Evolutionary conservation across 1,140 invertebrate species (phyloP), one percentile per base, ranked within the genome.

Genomic region (Lepidurus couesii): DNA sequence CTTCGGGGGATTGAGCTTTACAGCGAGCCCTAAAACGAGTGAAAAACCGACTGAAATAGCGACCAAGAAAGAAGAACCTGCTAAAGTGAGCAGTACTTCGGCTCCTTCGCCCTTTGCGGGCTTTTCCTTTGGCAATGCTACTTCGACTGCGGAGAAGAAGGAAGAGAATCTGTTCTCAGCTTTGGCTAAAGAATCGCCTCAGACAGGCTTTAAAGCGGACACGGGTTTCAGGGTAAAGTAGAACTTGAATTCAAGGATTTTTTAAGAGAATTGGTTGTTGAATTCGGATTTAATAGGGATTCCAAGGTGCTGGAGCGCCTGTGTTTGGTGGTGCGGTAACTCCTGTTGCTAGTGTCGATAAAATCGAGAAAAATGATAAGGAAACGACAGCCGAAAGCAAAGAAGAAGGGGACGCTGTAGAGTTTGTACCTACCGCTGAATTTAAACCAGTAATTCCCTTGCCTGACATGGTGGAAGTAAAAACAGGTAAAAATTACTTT

Each of bases 391-490:
- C 80, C 74, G 77, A 80, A 53, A 42, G 0, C 10, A 75, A 73
- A 84, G 75, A 84, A 21, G 78, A 79, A 42, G 83, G 85, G 13
- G 85, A 85, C 75, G 84, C 82, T 0, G 83, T 81, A 44, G 91
- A 92, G 42, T 93, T 90, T 87, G 90, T 90, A 80, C 90, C 92
- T 1, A 90, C 89, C 77, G 89, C 88, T 21, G 89, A 92, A 82
- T 96, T 94, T 83, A 91, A 95, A 81, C 93, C 95, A 13, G 92
- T 97, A 81, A 88, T 96, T 81, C 90, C 93, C 75, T 84, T 96
- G 78, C 93, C 94, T 1, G 93, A 95, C 77, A 88, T 92, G 77
- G 92, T 97, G 73, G 90, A 92, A 81, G 91, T 93, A 1, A 90
- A 89, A 81, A 97, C 93, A 13, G 93, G 91, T 34, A 34, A 34